Evolutionary conservation across 2,113 vertebrate species (phyloP), one percentile per base, ranked within the genome.

Genomic region (Ptilorrhoa leucosticta): DNA sequence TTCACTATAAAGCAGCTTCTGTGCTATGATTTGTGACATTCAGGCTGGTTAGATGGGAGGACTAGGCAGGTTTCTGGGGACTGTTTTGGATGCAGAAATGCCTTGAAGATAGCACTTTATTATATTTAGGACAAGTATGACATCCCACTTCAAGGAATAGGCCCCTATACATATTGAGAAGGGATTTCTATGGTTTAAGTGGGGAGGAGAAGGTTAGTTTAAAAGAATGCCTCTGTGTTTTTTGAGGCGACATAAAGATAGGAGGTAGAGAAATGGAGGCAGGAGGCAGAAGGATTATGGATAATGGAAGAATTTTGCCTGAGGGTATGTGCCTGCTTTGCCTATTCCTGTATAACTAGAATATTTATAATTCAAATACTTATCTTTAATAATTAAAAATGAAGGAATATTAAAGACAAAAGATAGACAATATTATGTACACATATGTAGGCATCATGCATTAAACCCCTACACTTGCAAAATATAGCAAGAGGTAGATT

Each of bases 281-380:
- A 98, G 99, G 98, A 99, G 99, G 98, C 99, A 99, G 99, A 98
- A 98, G 99, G 99, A 99, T 99, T 99, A 99, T 99, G 99, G 99
- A 98, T 99, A 99, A 99, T 99, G 99, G 99, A 99, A 99, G 99
- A 98, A 98, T 99, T 99, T 99, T 99, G 99, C 99, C 99, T 94
- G 96, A 97, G 99, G 99, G 99, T 98, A 98, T 99, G 98, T 99
- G 98, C 98, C 99, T 99, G 99, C 99, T 99, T 99, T 99, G 99
- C 99, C 99, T 99, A 99, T 99, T 99, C 99, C 99, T 99, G 99
- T 99, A 99, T 99, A 99, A 99, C 99, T 99, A 99, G 99, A 99
- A 99, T 99, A 99, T 99, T 99, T 99, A 99, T 99, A 99, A 99
- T 99, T 99, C 99, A 99, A 99, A 99, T 99, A 99, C 99, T 99